Percentiles rank a stretch among this genome's conserved stretches.
Conservation (phyloP, 2,113 vertebrate species). For the Toxostoma redivivum region DNA sequence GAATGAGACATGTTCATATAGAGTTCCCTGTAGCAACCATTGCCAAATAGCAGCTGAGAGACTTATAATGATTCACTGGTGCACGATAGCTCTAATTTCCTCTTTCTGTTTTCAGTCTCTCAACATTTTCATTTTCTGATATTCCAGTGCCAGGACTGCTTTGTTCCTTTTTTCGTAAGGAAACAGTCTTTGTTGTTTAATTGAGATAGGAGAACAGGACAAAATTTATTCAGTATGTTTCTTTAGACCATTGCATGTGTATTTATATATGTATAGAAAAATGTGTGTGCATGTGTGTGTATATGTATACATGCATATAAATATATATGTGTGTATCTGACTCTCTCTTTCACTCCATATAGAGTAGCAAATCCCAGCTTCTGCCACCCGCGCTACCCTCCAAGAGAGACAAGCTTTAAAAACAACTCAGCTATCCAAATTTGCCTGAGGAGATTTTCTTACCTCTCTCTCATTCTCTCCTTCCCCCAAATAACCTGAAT, state of each 20-base stretch:
- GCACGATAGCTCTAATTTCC: slow-evolving; percentile 40
- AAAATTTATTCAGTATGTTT: slow-evolving; percentile 18
- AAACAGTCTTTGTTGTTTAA: slow-evolving; percentile 20
- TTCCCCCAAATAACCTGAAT: neutral
- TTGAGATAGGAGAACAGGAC: slow-evolving; percentile 27
- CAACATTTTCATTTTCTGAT: slow-evolving; percentile 38
- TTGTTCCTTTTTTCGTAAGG: slow-evolving; percentile 30
- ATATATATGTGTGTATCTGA: neutral
- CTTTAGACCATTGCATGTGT: neutral
- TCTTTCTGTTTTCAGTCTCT: slow-evolving; percentile 31
- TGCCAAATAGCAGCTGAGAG: slow-evolving; percentile 53
- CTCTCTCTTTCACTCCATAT: neutral
- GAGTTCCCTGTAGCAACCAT: slow-evolving; percentile 9
- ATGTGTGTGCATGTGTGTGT: neutral
- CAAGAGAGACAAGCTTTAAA: neutral
- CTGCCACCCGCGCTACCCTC: neutral
- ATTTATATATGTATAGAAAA: neutral
- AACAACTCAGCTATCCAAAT: neutral
- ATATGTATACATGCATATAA: neutral
- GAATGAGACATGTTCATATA: neutral
- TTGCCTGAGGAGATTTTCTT: neutral
- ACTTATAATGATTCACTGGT: slow-evolving; percentile 45
- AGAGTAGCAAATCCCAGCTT: neutral
- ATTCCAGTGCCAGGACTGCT: slow-evolving; percentile 32
- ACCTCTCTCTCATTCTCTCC: neutral